Evolutionary conservation across 2,888 invertebrate species (phyloP), one percentile per base, ranked within the genome.

Genomic region (Mylabris sibirica): DNA sequence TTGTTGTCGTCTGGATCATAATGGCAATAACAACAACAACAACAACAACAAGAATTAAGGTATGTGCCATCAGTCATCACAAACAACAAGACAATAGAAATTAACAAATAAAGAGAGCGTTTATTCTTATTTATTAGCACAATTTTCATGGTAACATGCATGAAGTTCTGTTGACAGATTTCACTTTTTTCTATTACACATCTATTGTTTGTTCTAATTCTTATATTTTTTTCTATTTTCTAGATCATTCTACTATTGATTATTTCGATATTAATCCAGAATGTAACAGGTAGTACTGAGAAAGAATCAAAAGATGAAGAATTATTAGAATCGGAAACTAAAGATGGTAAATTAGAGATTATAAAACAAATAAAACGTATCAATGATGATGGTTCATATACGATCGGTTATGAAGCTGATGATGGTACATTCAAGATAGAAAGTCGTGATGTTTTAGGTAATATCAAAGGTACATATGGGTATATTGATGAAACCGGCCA

Each of bases 371-470:
- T 95, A 76, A 90, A 93, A 73, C 89, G 92, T 80, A 87, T 94
- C 2, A 94, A 94, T 81, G 91, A 92, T 64, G 94, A 94, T 81
- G 94, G 94, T 34, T 93, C 93, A 0, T 94, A 94, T 80, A 93
- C 94, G 0, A 93, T 93, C 72, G 94, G 94, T 0, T 94, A 93
- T 80, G 94, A 94, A 85, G 93, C 93, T 2, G 93, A 92, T 62
- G 94, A 94, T 82, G 94, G 94, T 3, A 92, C 93, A 0, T 94
- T 94, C 83, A 94, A 94, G 86, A 93, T 94, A 68, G 94, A 94
- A 85, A 94, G 92, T 78, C 87, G 93, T 72, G 93, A 93, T 83
- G 92, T 92, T 61, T 86, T 90, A 71, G 93, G 93, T 9, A 92
- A 93, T 82, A 92, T 94, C 72, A 93, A 93, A 83, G 94, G 94